These are phyloP conservation scores for Ceratotherium simum DNA, from an alignment of 2,113 vertebrate species.

Conservation along the genomic window DNA sequence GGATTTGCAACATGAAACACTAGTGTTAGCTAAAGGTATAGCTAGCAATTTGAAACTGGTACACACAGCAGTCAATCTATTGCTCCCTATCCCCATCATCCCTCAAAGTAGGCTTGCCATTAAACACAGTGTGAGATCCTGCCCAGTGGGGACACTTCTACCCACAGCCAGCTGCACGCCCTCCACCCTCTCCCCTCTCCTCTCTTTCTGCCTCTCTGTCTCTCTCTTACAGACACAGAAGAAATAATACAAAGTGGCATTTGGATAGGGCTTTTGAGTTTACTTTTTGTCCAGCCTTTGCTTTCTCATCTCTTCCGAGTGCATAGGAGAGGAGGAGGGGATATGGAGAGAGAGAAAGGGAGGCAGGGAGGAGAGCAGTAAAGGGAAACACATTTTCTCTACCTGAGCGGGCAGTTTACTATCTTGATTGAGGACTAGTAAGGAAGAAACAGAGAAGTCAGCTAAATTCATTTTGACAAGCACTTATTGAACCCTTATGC, in stretches of 20 bases:
- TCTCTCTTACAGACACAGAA: not conserved
- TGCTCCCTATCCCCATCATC: conserved; percentile 48
- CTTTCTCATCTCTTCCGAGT: conserved; percentile 7
- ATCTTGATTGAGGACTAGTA: not conserved
- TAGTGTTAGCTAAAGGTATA: conserved; percentile 72
- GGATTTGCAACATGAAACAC: conserved; percentile 75
- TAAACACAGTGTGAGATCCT: conserved; percentile 58
- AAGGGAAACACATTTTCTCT: not conserved
- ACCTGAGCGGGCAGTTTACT: not conserved
- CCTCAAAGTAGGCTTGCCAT: conserved; percentile 65
- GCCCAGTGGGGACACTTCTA: not conserved
- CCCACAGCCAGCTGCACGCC: not conserved
- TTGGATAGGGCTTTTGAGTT: conserved; percentile 30
- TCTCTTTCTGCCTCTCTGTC: not conserved
- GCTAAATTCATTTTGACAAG: not conserved
- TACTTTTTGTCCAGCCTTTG: not conserved
- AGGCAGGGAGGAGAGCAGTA: not conserved
- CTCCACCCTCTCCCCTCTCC: not conserved
- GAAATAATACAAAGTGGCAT: conserved; percentile 40
- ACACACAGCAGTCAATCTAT: conserved; percentile 59
- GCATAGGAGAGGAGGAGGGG: not conserved
- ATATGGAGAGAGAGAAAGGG: not conserved
- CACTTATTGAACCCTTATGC: not conserved
- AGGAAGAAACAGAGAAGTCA: not conserved
- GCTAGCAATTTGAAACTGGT: conserved; percentile 79